Evolutionary conservation across 2,797 vertebrate genomes (phyloP), one percentile per base, ranked within the genome.

Genomic region (Borostomias antarcticus): DNA sequence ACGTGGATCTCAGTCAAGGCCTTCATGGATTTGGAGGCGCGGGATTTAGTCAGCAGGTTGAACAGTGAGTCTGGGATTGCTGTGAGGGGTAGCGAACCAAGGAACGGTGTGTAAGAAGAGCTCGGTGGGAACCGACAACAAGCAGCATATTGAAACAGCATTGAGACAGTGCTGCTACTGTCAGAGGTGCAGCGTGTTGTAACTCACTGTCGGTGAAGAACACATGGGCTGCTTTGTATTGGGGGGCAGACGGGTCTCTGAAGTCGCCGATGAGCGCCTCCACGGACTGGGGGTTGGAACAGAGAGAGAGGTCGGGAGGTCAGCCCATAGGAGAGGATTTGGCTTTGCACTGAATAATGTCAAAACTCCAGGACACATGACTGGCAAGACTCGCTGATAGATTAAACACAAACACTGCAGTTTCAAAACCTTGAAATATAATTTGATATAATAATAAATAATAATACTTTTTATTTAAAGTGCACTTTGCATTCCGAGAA

Each of bases 141-240:
- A n/a, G n/a, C n/a, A 50, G 9, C 7, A 50, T 50, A 50, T 8
- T 9, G 17, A 50, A 50, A 23, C 11, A 50, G 6, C 9, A 23
- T 19, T 9, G 21, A 50, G 23, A 50, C 47, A 25, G 23, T 50
- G 23, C n/a, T 50, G 10, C n/a, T 50, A 17, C 9, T n/a, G 6
- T 45, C 17, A 15, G n/a, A 5, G 10, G 25, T 11, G 21, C 11
- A 23, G 23, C 23, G 50, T 25, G 50, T 51, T 25, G 21, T 25
- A 45, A 94, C 97, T 96, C 81, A 99, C 97, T 95, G 85, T 98
- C 96, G 0, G 97, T 98, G 88, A 98, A 99, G 92, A 98, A 99
- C 78, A 98, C 95, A 0, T 99, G 96, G 3, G 96, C 95, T 37
- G 91, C 96, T 86, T 91, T 89, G 83, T 99, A 99, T 73, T 93